These are phyloP conservation scores for Teleiodes luculella DNA, from an alignment of 2,888 invertebrate species.

Conservation along the genomic window DNA sequence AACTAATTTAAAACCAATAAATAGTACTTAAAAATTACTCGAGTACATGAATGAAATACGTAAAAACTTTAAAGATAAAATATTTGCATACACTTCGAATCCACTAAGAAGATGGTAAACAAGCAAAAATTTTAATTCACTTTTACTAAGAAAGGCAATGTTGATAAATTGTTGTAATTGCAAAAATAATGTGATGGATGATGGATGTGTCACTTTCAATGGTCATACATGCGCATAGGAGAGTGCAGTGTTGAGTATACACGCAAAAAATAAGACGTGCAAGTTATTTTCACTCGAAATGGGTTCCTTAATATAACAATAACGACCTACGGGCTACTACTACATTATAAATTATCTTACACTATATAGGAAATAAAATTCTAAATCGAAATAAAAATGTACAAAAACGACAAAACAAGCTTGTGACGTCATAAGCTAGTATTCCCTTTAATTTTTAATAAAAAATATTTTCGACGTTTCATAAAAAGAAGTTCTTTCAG, in stretches of 20 bases:
- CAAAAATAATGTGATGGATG: not conserved
- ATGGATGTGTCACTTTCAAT: not conserved
- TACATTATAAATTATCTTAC: no score
- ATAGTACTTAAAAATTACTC: no score
- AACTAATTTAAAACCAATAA: not conserved
- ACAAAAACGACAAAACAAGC: no score
- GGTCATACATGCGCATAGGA: not conserved
- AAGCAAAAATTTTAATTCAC: constrained; percentile 16
- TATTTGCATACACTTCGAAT: not conserved
- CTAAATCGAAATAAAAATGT: no score
- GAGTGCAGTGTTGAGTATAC: not conserved
- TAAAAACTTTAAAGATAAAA: not conserved
- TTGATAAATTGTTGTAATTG: not conserved
- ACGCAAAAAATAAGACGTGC: not conserved
- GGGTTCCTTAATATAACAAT: not conserved
- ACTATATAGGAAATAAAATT: no score
- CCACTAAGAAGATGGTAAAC: not conserved
- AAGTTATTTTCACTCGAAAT: not conserved
- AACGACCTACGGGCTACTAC: no score
- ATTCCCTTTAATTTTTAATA: no score
- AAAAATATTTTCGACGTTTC: no score
- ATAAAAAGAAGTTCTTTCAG: no score
- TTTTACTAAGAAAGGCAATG: constrained; percentile 18
- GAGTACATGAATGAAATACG: no score
- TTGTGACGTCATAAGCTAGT: no score